Evolutionary conservation across 2,113 vertebrate genomes (phyloP).

Genomic region (Pleuronectes platessa): DNA sequence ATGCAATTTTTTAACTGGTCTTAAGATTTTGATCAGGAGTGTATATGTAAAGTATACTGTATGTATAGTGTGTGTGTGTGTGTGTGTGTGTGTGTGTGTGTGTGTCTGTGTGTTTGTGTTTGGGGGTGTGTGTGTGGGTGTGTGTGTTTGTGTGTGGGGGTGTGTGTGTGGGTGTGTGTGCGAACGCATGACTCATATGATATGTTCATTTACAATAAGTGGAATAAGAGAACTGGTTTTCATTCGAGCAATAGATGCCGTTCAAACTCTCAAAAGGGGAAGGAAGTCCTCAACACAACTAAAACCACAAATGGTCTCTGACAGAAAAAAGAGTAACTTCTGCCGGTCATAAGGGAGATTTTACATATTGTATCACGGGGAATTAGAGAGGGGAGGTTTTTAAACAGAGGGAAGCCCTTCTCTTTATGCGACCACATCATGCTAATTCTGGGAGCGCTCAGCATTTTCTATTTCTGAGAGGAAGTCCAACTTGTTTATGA

Average conservation of each 20-base stretch:
- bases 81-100: too few species aligned
- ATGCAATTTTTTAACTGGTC: too few species aligned
- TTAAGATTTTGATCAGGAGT: too few species aligned
- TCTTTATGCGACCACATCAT: not conserved
- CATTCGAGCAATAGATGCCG: not conserved
- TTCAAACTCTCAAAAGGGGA: slow-evolving; percentile 6
- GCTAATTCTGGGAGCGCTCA: not conserved
- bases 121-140: too few species aligned
- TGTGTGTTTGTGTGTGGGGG: not conserved
- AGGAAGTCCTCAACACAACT: slow-evolving; percentile 62
- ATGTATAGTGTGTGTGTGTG: too few species aligned
- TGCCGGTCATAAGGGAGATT: slow-evolving; percentile 40
- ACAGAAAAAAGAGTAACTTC: slow-evolving; percentile 30
- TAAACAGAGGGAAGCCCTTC: slow-evolving; percentile 70
- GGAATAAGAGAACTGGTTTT: slow-evolving; percentile 1
- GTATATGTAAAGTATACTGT: too few species aligned
- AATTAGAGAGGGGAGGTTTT: slow-evolving; percentile 12
- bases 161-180: not conserved
- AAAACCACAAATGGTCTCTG: slow-evolving; percentile 37
- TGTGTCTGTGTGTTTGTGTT: too few species aligned
- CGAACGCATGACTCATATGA: not conserved
- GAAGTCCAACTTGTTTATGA: slow-evolving; percentile 34
- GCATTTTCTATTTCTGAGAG: slow-evolving; percentile 38
- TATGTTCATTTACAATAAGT: slow-evolving; percentile 15
- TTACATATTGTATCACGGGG: slow-evolving; percentile 14